Base-by-base conservation (phyloP, 2,113 vertebrate species). In the Cynopterus brachyotis region DNA sequence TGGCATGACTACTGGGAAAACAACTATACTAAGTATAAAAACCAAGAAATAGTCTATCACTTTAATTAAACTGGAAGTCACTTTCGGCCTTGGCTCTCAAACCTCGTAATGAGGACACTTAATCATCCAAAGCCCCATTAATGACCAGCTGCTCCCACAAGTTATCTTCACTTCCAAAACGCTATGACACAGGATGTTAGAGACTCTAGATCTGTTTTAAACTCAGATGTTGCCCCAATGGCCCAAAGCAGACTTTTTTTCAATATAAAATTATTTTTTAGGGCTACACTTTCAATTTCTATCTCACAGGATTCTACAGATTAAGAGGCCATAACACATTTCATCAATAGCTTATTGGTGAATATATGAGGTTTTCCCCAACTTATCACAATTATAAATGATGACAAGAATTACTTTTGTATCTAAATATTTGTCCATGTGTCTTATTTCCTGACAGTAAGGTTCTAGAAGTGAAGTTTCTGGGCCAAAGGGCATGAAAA, bases 401-500 rank as follows among this genome's bases (percentile, higher is more conserved):
- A 69, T 69, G 32, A 79, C 37, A 32, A 50, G 1, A 90, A 70
- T 85, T 62, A 75, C 3, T 82, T 66, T 24, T 82, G 9, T 67
- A n/a, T 67, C 26, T 32, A 95, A 94, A 55, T 90, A 94, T 62
- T 60, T 91, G 66, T 57, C 24, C 28, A 40, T 22, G 7, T 53
- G 40, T 70, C 76, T 67, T 55, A 94, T 57, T 95, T 91, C 70
- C 70, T 66, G 20, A 88, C n/a, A 64, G 72, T 35, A 93, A 42
- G 85, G 89, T 93, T 72, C 59, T 83, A 73, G 28, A 62, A 17
- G 72, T 79, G 47, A 91, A 60, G 28, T n/a, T 93, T 72, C 62
- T 81, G 30, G 24, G n/a, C 24, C 42, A 92, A 81, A 93, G 30
- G 13, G 8, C 26, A 84, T 12, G 35, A 70, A 85, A 2, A 83